phyloP scores from a whole-genome alignment of 2,113 vertebrate genomes.

The Menura novaehollandiae region DNA sequence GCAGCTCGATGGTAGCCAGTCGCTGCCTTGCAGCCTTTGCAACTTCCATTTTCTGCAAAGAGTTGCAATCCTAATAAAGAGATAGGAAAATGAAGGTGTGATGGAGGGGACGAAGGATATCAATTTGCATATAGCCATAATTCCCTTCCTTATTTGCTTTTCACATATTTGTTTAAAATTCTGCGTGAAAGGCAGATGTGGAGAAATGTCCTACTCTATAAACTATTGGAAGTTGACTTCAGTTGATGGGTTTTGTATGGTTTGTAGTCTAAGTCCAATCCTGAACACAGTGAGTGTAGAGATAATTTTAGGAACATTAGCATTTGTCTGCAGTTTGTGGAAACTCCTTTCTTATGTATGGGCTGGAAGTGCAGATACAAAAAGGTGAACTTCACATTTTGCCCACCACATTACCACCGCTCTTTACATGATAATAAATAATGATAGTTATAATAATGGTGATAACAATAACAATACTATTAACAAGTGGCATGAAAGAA shows the following conservation, averaged over 20 bases:
- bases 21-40: not conserved
- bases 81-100: not conserved
- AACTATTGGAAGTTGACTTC: not conserved
- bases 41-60: no score
- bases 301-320: not conserved
- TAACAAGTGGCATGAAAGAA: not conserved
- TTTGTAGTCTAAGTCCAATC: not conserved
- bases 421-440: not conserved
- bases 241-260: not conserved
- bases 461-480: not conserved
- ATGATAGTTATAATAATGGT: not conserved
- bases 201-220: not conserved
- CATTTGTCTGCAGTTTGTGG: not conserved
- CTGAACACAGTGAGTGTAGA: not conserved
- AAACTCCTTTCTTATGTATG: not conserved
- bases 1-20: not conserved
- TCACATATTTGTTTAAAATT: not conserved
- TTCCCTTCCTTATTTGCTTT: not conserved
- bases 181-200: not conserved
- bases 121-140: not conserved
- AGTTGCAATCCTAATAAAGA: not conserved
- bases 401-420: not conserved
- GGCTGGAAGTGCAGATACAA: not conserved
- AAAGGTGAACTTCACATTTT: not conserved
- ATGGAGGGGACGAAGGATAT: not conserved